These are phyloP conservation scores for Ylistrum balloti DNA, from an alignment of 1,140 invertebrate species.

Conservation along the genomic window DNA sequence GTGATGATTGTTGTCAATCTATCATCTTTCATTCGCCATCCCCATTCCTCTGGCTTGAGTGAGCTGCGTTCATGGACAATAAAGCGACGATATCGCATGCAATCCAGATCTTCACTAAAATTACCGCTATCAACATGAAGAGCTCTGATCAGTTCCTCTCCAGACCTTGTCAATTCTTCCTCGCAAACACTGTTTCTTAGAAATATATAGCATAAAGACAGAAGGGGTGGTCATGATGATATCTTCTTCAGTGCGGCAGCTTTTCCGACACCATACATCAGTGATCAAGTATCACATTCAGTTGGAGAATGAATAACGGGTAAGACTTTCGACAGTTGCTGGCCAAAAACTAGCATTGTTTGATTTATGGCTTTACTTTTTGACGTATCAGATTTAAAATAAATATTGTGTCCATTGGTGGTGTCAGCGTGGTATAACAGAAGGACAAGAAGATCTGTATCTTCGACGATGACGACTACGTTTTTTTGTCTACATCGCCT, in stretches of 20 bases:
- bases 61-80: neutral
- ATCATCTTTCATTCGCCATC: slow-evolving; percentile 54
- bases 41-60: slow-evolving; percentile 56
- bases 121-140: slow-evolving; percentile 47
- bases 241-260: slow-evolving; percentile 45
- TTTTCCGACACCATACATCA: slow-evolving; percentile 60
- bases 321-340: slow-evolving; percentile 34
- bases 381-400: neutral
- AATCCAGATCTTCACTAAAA: neutral
- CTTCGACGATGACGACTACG: slow-evolving; percentile 43
- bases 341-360: slow-evolving; percentile 30
- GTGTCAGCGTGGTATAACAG: slow-evolving; percentile 40
- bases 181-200: neutral
- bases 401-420: neutral
- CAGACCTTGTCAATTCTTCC: slow-evolving; percentile 53
- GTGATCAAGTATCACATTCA: slow-evolving; percentile 62
- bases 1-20: slow-evolving; percentile 37
- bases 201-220: slow-evolving; percentile 42
- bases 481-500: slow-evolving; percentile 47
- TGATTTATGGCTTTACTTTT: slow-evolving; percentile 29
- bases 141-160: slow-evolving; percentile 49
- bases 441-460: slow-evolving; percentile 50
- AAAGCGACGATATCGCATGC: slow-evolving; percentile 52
- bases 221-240: neutral
- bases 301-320: slow-evolving; percentile 54